Evolutionary conservation across 1,140 invertebrate genomes (phyloP), one percentile per base, ranked within the genome.

Genomic region (Hesperophylax magnus): DNA sequence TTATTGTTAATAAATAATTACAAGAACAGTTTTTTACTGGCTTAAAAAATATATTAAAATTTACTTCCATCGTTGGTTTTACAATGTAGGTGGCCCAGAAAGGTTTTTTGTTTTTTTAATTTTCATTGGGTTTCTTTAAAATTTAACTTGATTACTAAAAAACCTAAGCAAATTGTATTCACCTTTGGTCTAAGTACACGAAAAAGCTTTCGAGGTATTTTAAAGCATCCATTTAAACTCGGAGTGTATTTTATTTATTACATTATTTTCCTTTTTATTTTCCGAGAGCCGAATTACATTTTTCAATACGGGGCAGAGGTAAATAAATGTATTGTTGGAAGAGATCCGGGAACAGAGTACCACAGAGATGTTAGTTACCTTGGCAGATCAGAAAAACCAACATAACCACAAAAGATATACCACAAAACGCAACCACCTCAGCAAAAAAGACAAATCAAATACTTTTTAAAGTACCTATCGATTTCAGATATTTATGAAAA

Each of bases 241-340:
- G 24, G 75, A 77, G 52, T 81, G 63, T 81, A 81, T 77, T 31
- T 39, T 74, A 63, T 81, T 72, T 81, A 81, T 81, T 75, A 63
- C 67, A 81, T 81, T 81, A 81, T 81, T 72, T 81, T 80, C 72
- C 78, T 67, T 80, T 75, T 80, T 80, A 80, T 80, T 74, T 81
- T 81, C 31, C 54, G 24, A 81, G 72, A 53, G 76, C 18, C 22
- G 56, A 74, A 78, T 77, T 77, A 81, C 75, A 81, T 78, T 81
- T 56, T 81, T 71, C 53, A 69, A 67, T 78, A 78, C 52, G 52
- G 63, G 60, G 18, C 39, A n/a, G 60, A 63, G 47, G 22, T 52
- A 67, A 67, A 52, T 69, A 67, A 67, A 78, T 69, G 63, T 79
- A 80, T 61, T 72, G 69, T 72, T 72, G 69, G 52, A 54, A 56